Base-by-base conservation (phyloP, 92 coral and sea anemone species). In the Palythoa grandis region DNA sequence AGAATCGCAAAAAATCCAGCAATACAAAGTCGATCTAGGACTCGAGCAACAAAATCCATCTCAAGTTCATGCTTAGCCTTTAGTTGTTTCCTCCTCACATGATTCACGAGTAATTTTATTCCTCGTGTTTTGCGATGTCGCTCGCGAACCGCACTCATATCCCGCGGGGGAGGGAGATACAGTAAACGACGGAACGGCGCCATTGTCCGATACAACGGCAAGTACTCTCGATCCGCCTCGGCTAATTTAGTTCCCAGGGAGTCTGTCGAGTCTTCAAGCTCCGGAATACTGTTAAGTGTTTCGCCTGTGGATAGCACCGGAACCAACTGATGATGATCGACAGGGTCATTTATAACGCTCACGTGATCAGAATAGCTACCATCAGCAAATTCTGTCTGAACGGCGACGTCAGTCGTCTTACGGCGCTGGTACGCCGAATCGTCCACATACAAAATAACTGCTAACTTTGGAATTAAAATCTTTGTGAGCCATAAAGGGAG, bases 11-110 rank as follows among this genome's bases (percentile, higher is more conserved):
- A 79, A 63, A 79, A 79, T 5, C 72, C 73, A 22, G 61, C 58
- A 63, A 79, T 79, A 79, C 70, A 10, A 48, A 79, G 39, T 22
- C 84, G 56, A 13, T 79, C 84, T 12, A 79, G 84, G 7, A 79
- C 84, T 23, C 20, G 53, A 63, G 84, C 84, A 47, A 79, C 73
- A 79, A 79, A 79, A 13, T 79, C 39, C 84, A 43, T 79, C 54
- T 79, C 72, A 79, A 79, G 54, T 39, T 79, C 72, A 11, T 63
- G 73, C 7, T 19, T n/a, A 1, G 20, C 22, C n/a, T 79, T 66
- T 6, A 38, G 57, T 47, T 65, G 61, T 17, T 63, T 79, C 72
- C 40, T 63, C 5, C 37, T 40, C 7, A 43, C 84, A 13, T 48
- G 25, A 38, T 63, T 71, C 40, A 79, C 84, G 15, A 79, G 84